These are phyloP conservation scores for Tetrapedia diversipes DNA, from an alignment of 2,888 invertebrate genomes.

Conservation along the genomic window DNA sequence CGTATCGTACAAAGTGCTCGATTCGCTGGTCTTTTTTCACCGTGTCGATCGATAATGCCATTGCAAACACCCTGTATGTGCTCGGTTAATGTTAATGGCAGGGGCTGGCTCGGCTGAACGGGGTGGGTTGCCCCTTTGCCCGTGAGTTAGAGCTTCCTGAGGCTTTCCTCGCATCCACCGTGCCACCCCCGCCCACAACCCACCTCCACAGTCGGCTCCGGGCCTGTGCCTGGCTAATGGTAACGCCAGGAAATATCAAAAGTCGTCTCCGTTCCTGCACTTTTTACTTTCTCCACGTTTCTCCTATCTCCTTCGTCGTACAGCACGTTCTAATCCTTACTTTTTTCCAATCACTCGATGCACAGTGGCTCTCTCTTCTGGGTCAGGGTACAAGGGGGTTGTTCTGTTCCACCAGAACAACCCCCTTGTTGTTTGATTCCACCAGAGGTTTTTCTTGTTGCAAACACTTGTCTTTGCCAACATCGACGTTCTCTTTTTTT, in stretches of 20 bases:
- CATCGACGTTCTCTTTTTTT: too few relatives aligned
- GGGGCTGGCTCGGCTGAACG: slow-evolving; percentile 69
- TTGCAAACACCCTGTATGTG: slow-evolving; percentile 75
- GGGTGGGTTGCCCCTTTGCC: slow-evolving; percentile 72
- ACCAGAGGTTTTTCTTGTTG: too few relatives aligned
- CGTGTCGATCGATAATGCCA: slow-evolving; percentile 73
- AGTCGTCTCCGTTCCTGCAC: slow-evolving; percentile 60
- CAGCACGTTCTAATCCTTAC: background rate
- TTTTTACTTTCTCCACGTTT: slow-evolving; percentile 42
- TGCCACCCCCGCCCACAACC: slow-evolving; percentile 56
- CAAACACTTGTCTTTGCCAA: too few relatives aligned
- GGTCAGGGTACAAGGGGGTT: too few relatives aligned
- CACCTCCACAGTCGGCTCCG: too few relatives aligned
- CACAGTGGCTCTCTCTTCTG: too few relatives aligned
- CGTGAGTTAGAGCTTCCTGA: slow-evolving; percentile 79
- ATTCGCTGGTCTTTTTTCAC: slow-evolving; percentile 72
- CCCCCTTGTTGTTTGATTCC: too few relatives aligned
- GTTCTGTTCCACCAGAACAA: too few relatives aligned
- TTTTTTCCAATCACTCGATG: too few relatives aligned
- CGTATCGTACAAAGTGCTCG: slow-evolving; percentile 70
- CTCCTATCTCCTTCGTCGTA: background rate
- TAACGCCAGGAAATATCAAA: slow-evolving; percentile 76
- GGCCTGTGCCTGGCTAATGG: slow-evolving; percentile 69
- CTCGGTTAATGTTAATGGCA: slow-evolving; percentile 78
- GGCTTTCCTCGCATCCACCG: slow-evolving; percentile 74